These are phyloP conservation scores for Leuciscus waleckii DNA, from an alignment of 2,797 vertebrate species.

Conservation along the genomic window DNA sequence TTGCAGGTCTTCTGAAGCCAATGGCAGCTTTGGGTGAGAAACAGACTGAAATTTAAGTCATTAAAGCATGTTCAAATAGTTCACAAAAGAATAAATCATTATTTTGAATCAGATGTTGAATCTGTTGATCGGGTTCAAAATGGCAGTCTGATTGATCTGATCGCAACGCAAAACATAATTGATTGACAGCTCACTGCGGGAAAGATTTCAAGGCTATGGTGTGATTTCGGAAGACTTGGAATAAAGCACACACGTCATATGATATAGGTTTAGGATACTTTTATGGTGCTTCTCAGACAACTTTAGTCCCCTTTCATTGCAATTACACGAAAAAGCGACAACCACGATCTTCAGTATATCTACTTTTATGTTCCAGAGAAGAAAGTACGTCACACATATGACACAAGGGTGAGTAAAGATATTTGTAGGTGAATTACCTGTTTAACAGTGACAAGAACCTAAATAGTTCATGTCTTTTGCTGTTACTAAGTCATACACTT, in stretches of 20 bases:
- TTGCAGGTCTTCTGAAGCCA: not conserved
- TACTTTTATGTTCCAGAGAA: not conserved
- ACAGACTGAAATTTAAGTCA: not conserved
- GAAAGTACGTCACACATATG: not conserved
- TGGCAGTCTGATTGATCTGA: not conserved
- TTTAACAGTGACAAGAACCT: not conserved
- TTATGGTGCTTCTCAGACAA: not conserved
- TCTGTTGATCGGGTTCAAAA: not conserved
- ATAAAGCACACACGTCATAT: conserved; percentile 1
- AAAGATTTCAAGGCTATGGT: not conserved
- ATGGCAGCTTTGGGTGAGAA: not conserved
- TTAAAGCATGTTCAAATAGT: not conserved
- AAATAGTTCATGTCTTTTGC: not conserved
- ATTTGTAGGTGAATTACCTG: not conserved
- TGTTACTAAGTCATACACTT: not conserved
- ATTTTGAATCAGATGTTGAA: not conserved
- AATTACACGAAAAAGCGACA: not conserved
- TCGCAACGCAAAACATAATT: not conserved
- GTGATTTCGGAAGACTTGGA: not conserved
- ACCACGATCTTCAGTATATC: not conserved
- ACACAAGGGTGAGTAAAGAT: not conserved
- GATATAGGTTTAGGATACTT: not conserved
- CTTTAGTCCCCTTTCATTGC: not conserved
- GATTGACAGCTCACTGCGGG: not conserved
- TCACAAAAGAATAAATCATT: not conserved